Evolutionary conservation across 1,140 invertebrate genomes (phyloP), one percentile per base, ranked within the genome.

Genomic region (Zelostemma sp.): DNA sequence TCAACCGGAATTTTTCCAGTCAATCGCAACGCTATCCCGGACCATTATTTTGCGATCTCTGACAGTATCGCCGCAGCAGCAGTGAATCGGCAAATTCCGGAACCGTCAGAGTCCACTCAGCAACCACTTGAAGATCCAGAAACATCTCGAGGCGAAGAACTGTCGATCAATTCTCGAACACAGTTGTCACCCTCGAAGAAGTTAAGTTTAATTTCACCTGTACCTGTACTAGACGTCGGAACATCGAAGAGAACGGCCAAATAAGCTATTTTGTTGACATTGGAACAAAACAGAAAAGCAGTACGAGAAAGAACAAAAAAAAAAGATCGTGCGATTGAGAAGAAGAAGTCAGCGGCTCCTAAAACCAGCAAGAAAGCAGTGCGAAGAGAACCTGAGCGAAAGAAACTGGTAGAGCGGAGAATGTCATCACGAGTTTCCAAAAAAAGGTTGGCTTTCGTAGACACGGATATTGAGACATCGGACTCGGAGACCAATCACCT

Each of bases 1-100:
- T 65, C 78, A 9, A 35, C 48, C 4, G 75, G 68, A 33, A 73
- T 76, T 8, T 68, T 38, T 38, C 74, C 72, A n/a, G 68, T 69
- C 16, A 64, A 77, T 59, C 64, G 28, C 6, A 6, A 53, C 21
- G 21, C 19, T 6, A 55, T 74, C 25, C 69, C 68, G 48, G 62
- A 69, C 17, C 47, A 64, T 48, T 47, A 43, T 2, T 68, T 57
- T 46, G 25, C 28, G 0, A 15, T 50, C 1, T 33, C 48, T 12
- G 48, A 50, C 28, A 31, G 11, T 11, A 31, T 31, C 11, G 28
- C 28, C 11, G 11, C 11, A 6, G 28, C 28, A 31, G 28, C 5
- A 31, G 28, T 11, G 11, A 31, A 31, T 11, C 28, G 28, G 5
- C 5, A 31, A 11, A 31, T 11, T n/a, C 35, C 3, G 12, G 12